Base-by-base conservation (phyloP, 2,113 vertebrate genomes). In the Lepisosteus osseus region DNA sequence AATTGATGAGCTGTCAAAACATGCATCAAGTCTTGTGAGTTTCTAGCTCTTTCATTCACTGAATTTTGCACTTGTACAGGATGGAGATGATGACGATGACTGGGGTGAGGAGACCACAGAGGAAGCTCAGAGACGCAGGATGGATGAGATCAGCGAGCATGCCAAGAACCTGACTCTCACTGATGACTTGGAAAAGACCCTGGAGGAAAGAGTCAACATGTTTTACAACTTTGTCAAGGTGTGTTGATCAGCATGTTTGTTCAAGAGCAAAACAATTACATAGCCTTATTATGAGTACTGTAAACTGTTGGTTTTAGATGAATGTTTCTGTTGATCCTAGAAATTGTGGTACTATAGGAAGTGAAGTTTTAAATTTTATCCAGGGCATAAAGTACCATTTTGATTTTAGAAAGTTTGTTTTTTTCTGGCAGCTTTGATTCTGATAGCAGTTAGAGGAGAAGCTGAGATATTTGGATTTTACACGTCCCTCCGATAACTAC, bases 161-260 rank as follows among this genome's bases (percentile, higher is more conserved):
- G 97, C 96, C 5, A 98, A 99, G 88, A 95, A 95, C 81, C 92
- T 99, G 63, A 99, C 97, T 0, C 94, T 98, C 72, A 96, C 94
- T 69, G 97, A 99, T 62, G 96, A 98, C 74, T 82, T 99, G 83
- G 95, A 97, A 88, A 97, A 93, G 82, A 91, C 97, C 0, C 3
- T 98, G 73, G 97, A 99, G 71, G 95, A 98, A 71, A 90, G 97
- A 76, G 97, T 99, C 84, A 98, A 99, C 79, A 81, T 99, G 59
- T 89, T 99, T 13, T 99, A 98, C 83, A 95, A 95, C 86, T 99
- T 97, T 86, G 96, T 99, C 44, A 99, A 99, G 91, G 97, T 98
- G 72, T 56, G 44, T 57, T n/a, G 29, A 29, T 29, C 29, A 29
- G 29, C 29, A 29, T 29, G 29, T 29, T 29, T 29, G 29, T 29